Conservation (phyloP, 2,113 vertebrate species). For the Rhegmatorhina hoffmannsi region DNA sequence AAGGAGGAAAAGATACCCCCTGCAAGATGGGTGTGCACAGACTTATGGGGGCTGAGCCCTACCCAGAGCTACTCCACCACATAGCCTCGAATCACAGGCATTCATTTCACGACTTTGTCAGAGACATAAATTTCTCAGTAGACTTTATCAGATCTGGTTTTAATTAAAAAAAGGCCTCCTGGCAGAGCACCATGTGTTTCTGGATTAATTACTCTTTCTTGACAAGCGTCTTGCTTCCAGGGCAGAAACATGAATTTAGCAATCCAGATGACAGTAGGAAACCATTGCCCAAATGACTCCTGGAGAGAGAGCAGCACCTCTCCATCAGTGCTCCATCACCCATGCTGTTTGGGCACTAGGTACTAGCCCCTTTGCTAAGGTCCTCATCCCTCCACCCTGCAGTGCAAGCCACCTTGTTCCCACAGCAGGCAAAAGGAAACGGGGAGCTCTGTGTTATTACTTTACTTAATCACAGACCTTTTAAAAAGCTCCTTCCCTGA, state of each 20-base stretch:
- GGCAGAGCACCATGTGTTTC: neutral
- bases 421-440: neutral
- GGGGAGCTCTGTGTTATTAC: accelerated
- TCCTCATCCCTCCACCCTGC: neutral
- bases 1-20: neutral
- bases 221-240: neutral
- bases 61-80: neutral
- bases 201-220: conserved; percentile 45
- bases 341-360: neutral
- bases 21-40: neutral
- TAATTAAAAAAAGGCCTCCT: conserved; percentile 53
- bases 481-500: neutral
- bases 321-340: neutral
- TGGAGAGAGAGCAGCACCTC: neutral
- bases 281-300: neutral
- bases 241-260: neutral
- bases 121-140: neutral
- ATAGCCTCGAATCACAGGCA: accelerated
- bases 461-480: neutral
- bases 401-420: neutral
- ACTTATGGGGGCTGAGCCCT: neutral
- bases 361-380: neutral
- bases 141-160: neutral
- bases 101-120: neutral
- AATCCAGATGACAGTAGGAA: neutral